Conservation (phyloP, 2,113 vertebrate species). For the Sisor rabdophorus region DNA sequence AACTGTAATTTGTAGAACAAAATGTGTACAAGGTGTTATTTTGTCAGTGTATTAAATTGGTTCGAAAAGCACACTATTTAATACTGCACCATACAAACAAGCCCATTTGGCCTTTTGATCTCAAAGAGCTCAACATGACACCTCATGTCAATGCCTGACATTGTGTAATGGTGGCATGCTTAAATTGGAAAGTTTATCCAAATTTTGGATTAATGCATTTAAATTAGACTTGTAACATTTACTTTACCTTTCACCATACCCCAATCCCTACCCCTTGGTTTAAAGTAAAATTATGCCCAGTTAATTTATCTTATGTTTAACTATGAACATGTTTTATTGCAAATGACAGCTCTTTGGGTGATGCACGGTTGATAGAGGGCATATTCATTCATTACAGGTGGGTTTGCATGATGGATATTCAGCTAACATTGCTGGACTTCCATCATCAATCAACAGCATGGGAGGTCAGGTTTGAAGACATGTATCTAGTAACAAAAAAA, state of each 20-base stretch:
- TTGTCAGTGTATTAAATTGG: too few relatives aligned
- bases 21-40: constrained; percentile 10
- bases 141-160: neutral
- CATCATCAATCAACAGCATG: constrained; percentile 64
- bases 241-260: constrained; percentile 31
- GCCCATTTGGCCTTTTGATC: neutral
- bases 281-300: constrained; percentile 63
- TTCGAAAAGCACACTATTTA: too few relatives aligned
- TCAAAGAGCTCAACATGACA: neutral
- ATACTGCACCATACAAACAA: neutral
- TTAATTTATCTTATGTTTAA: constrained; percentile 69
- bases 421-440: constrained; percentile 56
- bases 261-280: constrained; percentile 36
- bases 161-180: neutral
- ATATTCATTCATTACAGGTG: constrained; percentile 68
- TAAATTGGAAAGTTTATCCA: neutral
- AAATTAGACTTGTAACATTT: neutral
- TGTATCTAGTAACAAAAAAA: constrained; percentile 28
- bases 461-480: constrained; percentile 69
- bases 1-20: neutral
- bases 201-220: neutral
- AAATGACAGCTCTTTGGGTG: constrained; percentile 68
- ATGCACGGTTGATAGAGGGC: constrained; percentile 71
- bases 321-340: constrained; percentile 64
- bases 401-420: constrained; percentile 67